Evolutionary conservation across 2,797 vertebrate genomes (phyloP), one percentile per base, ranked within the genome.

Genomic region (Anabas testudineus): DNA sequence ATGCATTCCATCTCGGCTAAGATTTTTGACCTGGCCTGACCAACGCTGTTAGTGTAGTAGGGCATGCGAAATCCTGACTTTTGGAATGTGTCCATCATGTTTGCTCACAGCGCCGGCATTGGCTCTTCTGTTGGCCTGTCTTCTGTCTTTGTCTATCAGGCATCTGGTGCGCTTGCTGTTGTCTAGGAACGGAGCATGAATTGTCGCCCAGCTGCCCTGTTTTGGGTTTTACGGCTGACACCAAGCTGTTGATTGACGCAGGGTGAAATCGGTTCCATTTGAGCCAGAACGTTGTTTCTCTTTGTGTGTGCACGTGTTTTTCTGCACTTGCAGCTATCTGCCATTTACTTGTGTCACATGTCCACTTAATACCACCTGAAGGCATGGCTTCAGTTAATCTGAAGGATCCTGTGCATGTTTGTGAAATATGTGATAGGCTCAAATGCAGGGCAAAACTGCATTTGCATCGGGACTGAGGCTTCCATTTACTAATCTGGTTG

Each of bases 161-260:
- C 87, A 90, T 85, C 74, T 88, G 83, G 48, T 79, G 39, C 52
- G 61, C 39, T 77, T 57, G 18, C 30, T 71, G 83, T 75, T 85
- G 71, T 87, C 41, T 49, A 86, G 77, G 78, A 78, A 86, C 73
- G 24, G 34, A 46, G 24, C 37, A 51, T 7, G 21, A 69, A 63
- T 85, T 90, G 63, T 79, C 84, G 76, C 79, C 80, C 76, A 85
- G 66, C 57, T 71, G 76, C 65, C 81, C 30, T 84, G 57, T 74
- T 82, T 49, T 58, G 43, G 49, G 21, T 36, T 81, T 79, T 82
- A 34, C 68, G 24, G 18, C 67, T 47, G 56, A 57, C 51, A 67
- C 15, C 16, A 0, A 5, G 43, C 45, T 58, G 46, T 41, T 64
- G 54, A 59, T 64, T 52, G 4, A 64, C 36, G 51, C 10, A 0